Percentiles rank a stretch among this genome's conserved stretches.
Conservation (phyloP, 2,113 vertebrate species). For the Podiceps cristatus region DNA sequence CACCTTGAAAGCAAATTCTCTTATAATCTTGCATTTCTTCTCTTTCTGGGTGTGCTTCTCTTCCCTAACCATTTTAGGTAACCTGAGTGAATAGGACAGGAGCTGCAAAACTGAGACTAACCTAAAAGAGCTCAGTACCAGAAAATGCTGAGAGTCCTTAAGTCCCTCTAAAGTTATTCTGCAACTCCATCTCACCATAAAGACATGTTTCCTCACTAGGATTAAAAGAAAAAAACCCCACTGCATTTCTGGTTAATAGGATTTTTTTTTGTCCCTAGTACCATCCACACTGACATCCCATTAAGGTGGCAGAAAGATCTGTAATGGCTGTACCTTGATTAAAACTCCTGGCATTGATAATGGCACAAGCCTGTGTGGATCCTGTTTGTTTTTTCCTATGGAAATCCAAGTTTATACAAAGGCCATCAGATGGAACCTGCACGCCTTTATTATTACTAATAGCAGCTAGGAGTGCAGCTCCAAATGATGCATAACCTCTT, state of each 20-base stretch:
- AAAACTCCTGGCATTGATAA: background rate
- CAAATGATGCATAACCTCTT: slow-evolving; percentile 68
- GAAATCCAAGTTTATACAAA: slow-evolving; percentile 61
- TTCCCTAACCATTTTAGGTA: background rate
- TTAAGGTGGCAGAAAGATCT: background rate
- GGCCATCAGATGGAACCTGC: slow-evolving; percentile 48
- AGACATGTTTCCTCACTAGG: background rate
- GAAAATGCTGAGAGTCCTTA: background rate
- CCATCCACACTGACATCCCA: background rate
- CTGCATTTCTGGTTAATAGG: background rate
- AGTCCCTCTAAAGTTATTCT: background rate
- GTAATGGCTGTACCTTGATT: background rate
- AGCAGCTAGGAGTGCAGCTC: slow-evolving; percentile 31
- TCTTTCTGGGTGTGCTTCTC: background rate
- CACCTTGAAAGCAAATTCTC: background rate
- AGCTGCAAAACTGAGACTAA: background rate
- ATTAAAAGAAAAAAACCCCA: background rate
- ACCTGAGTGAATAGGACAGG: background rate
- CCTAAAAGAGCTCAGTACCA: background rate
- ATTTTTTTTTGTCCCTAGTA: background rate
- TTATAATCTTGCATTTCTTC: background rate
- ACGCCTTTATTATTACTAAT: slow-evolving; percentile 63
- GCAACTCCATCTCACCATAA: background rate
- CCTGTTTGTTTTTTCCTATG: slow-evolving; percentile 65
- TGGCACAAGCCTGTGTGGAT: background rate